Evolutionary conservation across 1,140 invertebrate species (phyloP).

Genomic region (Hylaeus volcanicus): DNA sequence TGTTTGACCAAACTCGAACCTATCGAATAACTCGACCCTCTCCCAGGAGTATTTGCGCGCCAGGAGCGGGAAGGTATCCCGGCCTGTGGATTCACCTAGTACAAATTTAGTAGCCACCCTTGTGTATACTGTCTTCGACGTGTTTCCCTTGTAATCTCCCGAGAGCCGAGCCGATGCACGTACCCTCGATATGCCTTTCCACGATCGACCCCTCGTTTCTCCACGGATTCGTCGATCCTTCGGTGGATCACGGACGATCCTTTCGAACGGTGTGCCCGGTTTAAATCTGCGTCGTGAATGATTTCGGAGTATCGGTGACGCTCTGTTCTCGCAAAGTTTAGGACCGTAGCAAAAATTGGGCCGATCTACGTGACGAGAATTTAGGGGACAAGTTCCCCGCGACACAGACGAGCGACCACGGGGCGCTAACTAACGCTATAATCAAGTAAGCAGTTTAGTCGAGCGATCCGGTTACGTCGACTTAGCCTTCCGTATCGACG

Average conservation of each 20-base stretch:
- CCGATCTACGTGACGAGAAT: constrained; percentile 58
- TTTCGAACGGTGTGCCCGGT: background rate
- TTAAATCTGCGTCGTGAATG: too few relatives aligned
- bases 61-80: constrained; percentile 23
- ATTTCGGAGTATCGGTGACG: too few relatives aligned
- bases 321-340: too few relatives aligned
- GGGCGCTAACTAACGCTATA: constrained; percentile 62
- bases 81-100: constrained; percentile 18
- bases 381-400: background rate
- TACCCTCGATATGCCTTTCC: constrained; percentile 36
- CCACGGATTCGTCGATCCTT: constrained; percentile 2
- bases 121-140: constrained; percentile 48
- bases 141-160: constrained; percentile 61
- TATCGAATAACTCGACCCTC: constrained; percentile 46
- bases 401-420: constrained; percentile 37
- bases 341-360: constrained; percentile 32
- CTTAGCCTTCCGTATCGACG: constrained; percentile 57
- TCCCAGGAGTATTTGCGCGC: constrained; percentile 48
- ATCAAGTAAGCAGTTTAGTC: constrained; percentile 65
- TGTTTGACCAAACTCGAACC: constrained; percentile 53
- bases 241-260: background rate
- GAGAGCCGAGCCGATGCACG: constrained; percentile 42
- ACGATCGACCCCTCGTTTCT: constrained; percentile 30
- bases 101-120: constrained; percentile 51
- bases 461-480: constrained; percentile 64